Conservation (phyloP, 30 jellyfish, hydroid and myxozoan genomes). For the Mastigias papua region DNA sequence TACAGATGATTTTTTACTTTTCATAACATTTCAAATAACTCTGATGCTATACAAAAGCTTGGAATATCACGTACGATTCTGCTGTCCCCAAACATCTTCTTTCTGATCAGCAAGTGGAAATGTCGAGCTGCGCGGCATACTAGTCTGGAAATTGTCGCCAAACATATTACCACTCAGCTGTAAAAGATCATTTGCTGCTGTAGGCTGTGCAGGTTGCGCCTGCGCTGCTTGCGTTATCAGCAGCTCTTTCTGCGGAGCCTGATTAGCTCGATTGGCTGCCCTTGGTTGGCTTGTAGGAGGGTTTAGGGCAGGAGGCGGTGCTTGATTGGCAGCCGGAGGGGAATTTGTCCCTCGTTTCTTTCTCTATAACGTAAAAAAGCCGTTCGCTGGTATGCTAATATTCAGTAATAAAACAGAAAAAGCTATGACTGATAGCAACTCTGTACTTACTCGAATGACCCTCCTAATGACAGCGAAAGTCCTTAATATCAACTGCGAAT, state of each 20-base stretch:
- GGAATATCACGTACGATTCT: slow-evolving; percentile 29
- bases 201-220: slow-evolving; percentile 60
- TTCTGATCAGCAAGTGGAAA: slow-evolving; percentile 72
- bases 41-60: neutral
- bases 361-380: slow-evolving; percentile 5
- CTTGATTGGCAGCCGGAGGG: slow-evolving; percentile 37
- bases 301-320: slow-evolving; percentile 63
- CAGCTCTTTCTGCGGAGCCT: slow-evolving; percentile 24
- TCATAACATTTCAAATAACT: too few species aligned
- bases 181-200: slow-evolving; percentile 73
- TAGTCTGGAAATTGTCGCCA: slow-evolving; percentile 27
- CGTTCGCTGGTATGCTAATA: too few species aligned
- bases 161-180: slow-evolving; percentile 41
- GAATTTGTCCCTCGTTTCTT: slow-evolving; percentile 11
- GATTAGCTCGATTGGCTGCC: slow-evolving; percentile 28
- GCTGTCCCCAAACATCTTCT: slow-evolving; percentile 58
- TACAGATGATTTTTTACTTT: too few species aligned
- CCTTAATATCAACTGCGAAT: too few species aligned
- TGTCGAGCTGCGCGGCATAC: slow-evolving; percentile 70
- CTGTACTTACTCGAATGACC: too few species aligned
- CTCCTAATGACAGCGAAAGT: too few species aligned
- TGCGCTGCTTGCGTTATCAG: slow-evolving; percentile 51
- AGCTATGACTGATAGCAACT: too few species aligned
- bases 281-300: slow-evolving; percentile 65
- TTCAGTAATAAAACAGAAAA: too few species aligned